phyloP scores from a whole-genome alignment of 2,888 invertebrate genomes.

The Dendrolimus houi region DNA sequence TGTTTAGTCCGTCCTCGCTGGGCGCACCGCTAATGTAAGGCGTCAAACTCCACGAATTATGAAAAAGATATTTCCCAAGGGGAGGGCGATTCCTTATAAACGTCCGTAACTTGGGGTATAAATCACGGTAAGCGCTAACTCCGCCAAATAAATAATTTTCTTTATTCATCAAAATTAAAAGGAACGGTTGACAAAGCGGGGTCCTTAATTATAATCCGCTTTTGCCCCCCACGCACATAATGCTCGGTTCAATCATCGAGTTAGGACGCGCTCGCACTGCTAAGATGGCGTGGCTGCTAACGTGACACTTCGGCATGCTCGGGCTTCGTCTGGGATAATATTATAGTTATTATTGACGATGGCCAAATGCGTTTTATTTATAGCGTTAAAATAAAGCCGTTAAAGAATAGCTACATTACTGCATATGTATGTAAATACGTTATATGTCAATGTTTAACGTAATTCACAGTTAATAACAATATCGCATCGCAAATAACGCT shows the following conservation, averaged over 20 bases:
- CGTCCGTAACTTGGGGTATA: constrained; percentile 56
- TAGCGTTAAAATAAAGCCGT: too few relatives aligned
- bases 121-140: constrained; percentile 65
- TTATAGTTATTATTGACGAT: too few relatives aligned
- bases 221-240: constrained; percentile 37
- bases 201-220: constrained; percentile 66
- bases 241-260: constrained; percentile 40
- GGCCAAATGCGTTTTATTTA: too few relatives aligned
- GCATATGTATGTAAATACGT: too few relatives aligned
- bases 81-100: constrained; percentile 46
- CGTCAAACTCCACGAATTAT: constrained; percentile 44
- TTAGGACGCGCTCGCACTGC: constrained; percentile 11
- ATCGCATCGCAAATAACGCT: too few relatives aligned
- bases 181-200: constrained; percentile 69
- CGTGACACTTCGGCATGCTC: too few relatives aligned
- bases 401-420: too few relatives aligned
- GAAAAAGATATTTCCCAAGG: constrained; percentile 54
- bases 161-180: constrained; percentile 75
- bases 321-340: too few relatives aligned
- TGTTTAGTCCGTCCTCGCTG: constrained; percentile 17
- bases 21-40: constrained; percentile 33
- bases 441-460: too few relatives aligned
- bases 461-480: too few relatives aligned
- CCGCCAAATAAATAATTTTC: constrained; percentile 71
- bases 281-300: too few relatives aligned